Conservation (phyloP, 2,113 vertebrate genomes). For the Ammospiza nelsoni region DNA sequence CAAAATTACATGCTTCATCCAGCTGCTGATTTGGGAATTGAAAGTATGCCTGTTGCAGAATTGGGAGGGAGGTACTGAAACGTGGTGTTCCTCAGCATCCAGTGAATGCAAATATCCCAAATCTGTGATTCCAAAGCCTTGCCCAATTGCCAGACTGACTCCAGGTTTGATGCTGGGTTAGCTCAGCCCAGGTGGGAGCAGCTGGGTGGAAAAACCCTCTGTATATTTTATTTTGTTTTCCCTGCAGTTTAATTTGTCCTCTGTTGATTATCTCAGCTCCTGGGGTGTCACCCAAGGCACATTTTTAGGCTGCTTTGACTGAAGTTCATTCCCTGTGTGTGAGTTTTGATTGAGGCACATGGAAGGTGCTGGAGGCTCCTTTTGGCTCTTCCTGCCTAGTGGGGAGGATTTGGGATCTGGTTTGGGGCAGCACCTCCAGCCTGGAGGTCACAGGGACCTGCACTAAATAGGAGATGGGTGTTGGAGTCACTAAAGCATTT, state of each 20-base stretch:
- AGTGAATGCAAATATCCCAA: not conserved
- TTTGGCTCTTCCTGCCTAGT: not conserved
- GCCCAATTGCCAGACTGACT: not conserved
- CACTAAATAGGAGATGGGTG: not conserved
- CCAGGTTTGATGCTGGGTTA: not conserved
- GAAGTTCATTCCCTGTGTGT: not conserved
- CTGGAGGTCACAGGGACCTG: not conserved
- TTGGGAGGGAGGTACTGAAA: not conserved
- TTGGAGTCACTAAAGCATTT: not conserved
- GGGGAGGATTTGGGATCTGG: not conserved
- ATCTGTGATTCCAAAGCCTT: not conserved
- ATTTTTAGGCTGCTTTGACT: not conserved
- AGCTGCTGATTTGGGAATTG: conserved; percentile 47
- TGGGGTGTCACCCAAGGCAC: not conserved
- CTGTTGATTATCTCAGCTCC: not conserved
- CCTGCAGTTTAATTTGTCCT: not conserved
- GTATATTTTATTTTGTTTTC: not conserved
- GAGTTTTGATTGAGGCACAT: not conserved
- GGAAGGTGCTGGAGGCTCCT: not conserved
- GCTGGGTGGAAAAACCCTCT: not conserved
- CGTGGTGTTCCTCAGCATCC: not conserved
- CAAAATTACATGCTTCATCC: conserved; percentile 11
- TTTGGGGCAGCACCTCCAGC: not conserved
- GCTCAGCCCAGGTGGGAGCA: not conserved
- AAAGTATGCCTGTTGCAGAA: not conserved